These are phyloP conservation scores for Trypoxylus dichotomus DNA, from an alignment of 1,140 invertebrate species.

Conservation along the genomic window DNA sequence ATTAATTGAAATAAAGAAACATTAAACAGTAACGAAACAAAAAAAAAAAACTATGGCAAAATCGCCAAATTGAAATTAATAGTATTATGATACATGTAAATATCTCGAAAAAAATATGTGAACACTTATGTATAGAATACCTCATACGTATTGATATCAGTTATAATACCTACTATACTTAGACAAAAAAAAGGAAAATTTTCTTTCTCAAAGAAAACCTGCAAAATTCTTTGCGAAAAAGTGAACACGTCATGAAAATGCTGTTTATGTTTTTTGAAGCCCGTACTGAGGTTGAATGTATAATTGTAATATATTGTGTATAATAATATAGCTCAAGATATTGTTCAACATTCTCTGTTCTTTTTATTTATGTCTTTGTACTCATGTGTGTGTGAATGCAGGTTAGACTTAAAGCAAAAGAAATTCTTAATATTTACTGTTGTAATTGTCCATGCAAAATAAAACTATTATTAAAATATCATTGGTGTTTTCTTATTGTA, in stretches of 20 bases:
- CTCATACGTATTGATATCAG: constrained; percentile 35
- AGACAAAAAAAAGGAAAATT: neutral
- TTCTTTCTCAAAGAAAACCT: neutral
- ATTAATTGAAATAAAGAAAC: constrained; percentile 10
- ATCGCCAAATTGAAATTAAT: neutral
- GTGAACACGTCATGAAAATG: neutral
- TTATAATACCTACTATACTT: constrained; percentile 12
- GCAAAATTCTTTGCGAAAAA: neutral
- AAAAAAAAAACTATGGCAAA: neutral
- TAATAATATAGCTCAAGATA: constrained; percentile 47
- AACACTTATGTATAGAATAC: constrained; percentile 36
- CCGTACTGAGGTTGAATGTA: constrained; percentile 40
- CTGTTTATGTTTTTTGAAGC: constrained; percentile 24
- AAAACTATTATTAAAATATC: constrained; percentile 49
- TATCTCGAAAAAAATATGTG: constrained; percentile 18
- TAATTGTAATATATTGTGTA: constrained; percentile 52
- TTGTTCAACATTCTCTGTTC: constrained; percentile 47
- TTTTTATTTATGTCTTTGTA: constrained; percentile 53
- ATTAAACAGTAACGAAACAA: neutral
- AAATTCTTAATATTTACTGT: constrained; percentile 50
- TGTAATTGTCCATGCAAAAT: constrained; percentile 53
- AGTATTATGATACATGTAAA: constrained; percentile 14
- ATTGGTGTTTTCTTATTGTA: neutral
- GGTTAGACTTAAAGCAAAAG: constrained; percentile 43
- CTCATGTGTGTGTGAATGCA: constrained; percentile 46